Base-by-base conservation (phyloP, 2,888 invertebrate species). In the Bugula neritina region DNA sequence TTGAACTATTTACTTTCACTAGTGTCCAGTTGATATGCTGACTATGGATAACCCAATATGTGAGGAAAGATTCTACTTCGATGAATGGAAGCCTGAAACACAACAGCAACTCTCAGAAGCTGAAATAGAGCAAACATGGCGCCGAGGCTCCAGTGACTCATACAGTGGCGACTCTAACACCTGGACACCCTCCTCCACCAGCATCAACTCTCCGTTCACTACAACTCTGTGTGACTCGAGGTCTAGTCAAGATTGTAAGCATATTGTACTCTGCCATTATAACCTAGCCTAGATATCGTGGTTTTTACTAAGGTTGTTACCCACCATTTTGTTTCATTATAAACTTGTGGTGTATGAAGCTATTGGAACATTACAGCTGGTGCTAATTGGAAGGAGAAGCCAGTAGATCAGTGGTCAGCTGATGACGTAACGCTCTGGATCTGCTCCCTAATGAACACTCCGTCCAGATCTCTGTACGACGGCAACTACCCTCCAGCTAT, bases 391-490 rank as follows among this genome's bases (percentile, higher is more conserved):
- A 63, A 63, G 31, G 63, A 63, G 1, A 63, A 63, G n/a, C 31
- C 63, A 31, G 63, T 63, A 17, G 31, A 63, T 3, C 63, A 63
- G 31, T 63, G 63, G 63, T 29, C 63, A 29, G 63, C 34, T 1
- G 63, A 63, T 63, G 63, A 63, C 13, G 63, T 63, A 29, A 63
- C 63, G 21, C 63, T 63, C 10, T 63, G 63, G 63, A 63, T 63
- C 13, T 63, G 63, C 31, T 63, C 63, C 34, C 63, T 63, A 2
- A 63, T 63, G 63, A 63, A 63, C n/a, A 31, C 13, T 17, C 63
- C 21, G n/a, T 3, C 63, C 5, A 13, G 13, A 13, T 34, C 34
- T 31, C 5, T 27, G 3, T 63, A 31, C n/a, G 63, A 63, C n/a
- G 5, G 29, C n/a, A 63, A 31, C n/a, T 63, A 29, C 34, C 17